Conservation (phyloP, 2,113 vertebrate species). For the Serilophus lunatus region DNA sequence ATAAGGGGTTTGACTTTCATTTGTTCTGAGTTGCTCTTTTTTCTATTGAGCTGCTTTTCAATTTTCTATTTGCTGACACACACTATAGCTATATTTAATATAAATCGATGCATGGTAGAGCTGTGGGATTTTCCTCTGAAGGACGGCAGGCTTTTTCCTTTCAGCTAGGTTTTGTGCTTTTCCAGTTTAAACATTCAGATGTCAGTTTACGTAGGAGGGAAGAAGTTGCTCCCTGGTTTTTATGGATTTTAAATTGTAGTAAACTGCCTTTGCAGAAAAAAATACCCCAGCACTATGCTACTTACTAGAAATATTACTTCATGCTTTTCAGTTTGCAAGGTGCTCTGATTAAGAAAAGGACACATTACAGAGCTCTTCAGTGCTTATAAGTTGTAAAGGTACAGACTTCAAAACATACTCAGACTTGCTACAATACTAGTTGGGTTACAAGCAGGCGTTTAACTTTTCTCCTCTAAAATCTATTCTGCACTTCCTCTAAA, state of each 20-base stretch:
- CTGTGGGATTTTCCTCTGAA: background rate
- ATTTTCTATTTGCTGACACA: background rate
- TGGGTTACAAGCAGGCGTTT: background rate
- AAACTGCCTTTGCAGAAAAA: background rate
- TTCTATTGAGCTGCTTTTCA: background rate
- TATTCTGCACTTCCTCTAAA: background rate
- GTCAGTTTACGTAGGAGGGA: background rate
- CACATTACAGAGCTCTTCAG: background rate
- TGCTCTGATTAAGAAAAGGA: background rate
- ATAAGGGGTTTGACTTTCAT: background rate
- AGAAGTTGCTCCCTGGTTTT: background rate
- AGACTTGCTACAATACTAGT: background rate
- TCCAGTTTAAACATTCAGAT: background rate
- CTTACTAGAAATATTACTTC: background rate
- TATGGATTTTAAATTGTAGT: background rate
- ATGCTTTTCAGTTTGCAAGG: background rate
- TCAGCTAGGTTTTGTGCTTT: background rate
- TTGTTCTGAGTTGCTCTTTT: background rate
- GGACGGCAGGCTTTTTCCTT: background rate
- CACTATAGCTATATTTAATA: background rate
- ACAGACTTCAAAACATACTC: background rate
- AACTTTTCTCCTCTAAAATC: background rate
- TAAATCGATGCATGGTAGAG: background rate
- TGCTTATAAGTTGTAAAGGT: background rate
- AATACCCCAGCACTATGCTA: background rate